These are phyloP conservation scores for Helicorthomorpha holstii DNA, from an alignment of 1,140 invertebrate species.

Conservation along the genomic window DNA sequence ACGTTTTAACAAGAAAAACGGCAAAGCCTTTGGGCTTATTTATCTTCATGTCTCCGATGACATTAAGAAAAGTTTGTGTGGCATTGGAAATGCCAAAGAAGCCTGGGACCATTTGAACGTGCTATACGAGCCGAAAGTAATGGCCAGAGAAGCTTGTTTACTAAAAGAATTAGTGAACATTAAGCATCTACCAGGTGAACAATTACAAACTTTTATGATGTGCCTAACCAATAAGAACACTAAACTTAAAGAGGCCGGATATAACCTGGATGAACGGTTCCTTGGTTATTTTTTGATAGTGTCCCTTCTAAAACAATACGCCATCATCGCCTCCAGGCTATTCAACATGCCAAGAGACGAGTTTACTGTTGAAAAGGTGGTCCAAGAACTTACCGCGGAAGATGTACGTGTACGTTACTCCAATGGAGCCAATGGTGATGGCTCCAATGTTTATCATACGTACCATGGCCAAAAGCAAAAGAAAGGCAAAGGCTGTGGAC, in stretches of 20 bases:
- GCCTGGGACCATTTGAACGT: neutral
- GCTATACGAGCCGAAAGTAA: neutral
- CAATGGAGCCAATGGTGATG: neutral
- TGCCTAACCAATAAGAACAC: neutral
- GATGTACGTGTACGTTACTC: neutral
- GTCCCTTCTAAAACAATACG: neutral
- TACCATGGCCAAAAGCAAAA: neutral
- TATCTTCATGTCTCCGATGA: neutral
- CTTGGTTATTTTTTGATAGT: neutral
- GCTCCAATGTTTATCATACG: neutral
- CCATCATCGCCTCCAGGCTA: neutral
- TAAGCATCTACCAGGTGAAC: neutral
- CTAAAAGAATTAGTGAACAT: neutral
- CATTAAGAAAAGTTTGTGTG: neutral
- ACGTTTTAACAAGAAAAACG: too few relatives aligned
- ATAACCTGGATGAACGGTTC: neutral
- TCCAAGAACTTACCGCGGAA: neutral
- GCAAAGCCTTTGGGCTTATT: neutral
- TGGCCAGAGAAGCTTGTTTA: neutral
- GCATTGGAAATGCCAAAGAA: neutral
- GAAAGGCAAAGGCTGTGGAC: neutral
- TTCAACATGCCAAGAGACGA: neutral
- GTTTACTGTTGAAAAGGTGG: neutral
- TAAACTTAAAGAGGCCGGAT: neutral
- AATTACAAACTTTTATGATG: neutral